Conservation (phyloP, 2,797 vertebrate genomes). For the Tangara arthus region DNA sequence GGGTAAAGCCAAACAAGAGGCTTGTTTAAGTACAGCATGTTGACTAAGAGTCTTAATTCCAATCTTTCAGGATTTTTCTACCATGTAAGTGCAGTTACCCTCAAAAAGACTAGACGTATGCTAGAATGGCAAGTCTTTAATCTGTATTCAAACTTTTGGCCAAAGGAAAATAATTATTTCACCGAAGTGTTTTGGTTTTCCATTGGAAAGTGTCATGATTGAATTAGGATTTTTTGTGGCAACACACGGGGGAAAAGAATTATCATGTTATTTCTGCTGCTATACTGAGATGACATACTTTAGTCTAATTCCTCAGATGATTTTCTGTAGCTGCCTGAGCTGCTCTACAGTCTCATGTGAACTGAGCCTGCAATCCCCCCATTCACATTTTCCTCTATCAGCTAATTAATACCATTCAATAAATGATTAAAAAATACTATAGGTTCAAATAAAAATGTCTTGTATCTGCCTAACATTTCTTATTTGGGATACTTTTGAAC, state of each 20-base stretch:
- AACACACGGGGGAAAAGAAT: background rate
- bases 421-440: background rate
- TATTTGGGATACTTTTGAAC: background rate
- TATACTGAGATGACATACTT: background rate
- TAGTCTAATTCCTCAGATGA: background rate
- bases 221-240: background rate
- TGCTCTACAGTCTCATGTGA: background rate
- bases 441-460: background rate
- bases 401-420: background rate
- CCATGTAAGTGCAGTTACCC: background rate
- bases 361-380: background rate
- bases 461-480: background rate
- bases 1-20: background rate
- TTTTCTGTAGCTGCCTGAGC: background rate
- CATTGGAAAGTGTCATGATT: background rate
- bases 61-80: background rate
- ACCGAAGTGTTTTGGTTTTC: background rate
- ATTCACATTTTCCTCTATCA: background rate
- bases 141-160: background rate
- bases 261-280: background rate
- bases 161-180: background rate
- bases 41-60: background rate
- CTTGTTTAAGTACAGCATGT: fast-evolving
- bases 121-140: background rate
- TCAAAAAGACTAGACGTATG: background rate